Evolutionary conservation across 2,797 vertebrate genomes (phyloP).

Genomic region (Megaceryle alcyon): DNA sequence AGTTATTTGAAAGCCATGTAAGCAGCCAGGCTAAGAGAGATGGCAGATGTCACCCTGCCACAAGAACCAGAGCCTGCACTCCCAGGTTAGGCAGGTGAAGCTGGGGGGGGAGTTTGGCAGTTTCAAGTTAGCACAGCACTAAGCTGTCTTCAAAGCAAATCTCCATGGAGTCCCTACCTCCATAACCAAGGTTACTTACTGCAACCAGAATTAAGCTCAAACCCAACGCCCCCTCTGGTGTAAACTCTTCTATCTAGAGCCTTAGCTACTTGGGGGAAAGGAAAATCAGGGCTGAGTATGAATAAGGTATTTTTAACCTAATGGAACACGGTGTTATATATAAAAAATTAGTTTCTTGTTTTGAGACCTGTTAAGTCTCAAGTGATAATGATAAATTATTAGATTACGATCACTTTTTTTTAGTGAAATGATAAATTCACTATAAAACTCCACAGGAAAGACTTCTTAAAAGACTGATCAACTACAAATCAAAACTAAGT

Average conservation of each 20-base stretch:
- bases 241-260: background rate
- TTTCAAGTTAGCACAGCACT: background rate
- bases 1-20: background rate
- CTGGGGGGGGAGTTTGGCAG: fast-evolving
- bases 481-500: background rate
- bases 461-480: background rate
- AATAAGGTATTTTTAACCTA: background rate
- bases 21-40: background rate
- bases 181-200: background rate
- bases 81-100: fast-evolving
- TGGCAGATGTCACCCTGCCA: background rate
- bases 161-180: background rate
- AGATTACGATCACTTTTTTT: too few relatives aligned
- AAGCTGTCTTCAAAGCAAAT: background rate
- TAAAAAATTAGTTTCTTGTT: background rate
- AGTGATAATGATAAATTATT: background rate
- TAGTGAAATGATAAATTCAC: background rate
- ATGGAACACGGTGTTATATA: background rate
- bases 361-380: background rate
- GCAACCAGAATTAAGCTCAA: background rate
- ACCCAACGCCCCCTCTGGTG: background rate
- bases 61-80: background rate
- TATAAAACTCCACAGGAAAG: background rate
- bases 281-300: fast-evolving
- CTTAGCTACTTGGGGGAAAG: background rate